Evolutionary conservation across 2,888 invertebrate species (phyloP).

Genomic region (Temnothorax rugatulus): DNA sequence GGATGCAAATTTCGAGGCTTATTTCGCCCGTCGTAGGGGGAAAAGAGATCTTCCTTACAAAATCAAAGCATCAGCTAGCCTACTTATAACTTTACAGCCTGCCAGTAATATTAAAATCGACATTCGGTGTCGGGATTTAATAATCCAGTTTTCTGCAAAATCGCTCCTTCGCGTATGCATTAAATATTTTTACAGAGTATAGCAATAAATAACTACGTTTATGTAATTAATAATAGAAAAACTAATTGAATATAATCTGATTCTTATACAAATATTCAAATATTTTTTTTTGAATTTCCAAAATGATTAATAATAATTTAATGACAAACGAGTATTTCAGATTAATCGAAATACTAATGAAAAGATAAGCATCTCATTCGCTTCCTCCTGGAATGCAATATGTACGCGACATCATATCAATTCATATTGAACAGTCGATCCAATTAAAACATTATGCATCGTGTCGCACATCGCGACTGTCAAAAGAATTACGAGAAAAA

Average conservation of each 20-base stretch:
- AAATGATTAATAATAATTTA: background rate
- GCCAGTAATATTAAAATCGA: constrained; percentile 13
- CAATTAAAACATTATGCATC: constrained; percentile 75
- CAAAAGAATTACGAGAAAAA: constrained; percentile 66
- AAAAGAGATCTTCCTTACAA: constrained; percentile 13
- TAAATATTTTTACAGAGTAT: background rate
- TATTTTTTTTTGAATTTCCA: background rate
- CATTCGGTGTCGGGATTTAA: constrained; percentile 20
- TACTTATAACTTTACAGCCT: constrained; percentile 24
- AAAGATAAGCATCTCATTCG: background rate
- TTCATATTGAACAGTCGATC: constrained; percentile 70
- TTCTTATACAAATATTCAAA: background rate
- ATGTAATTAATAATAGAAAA: background rate
- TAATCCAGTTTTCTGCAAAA: constrained; percentile 35
- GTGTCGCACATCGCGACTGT: constrained; percentile 63
- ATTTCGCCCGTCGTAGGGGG: background rate
- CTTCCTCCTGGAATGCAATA: background rate
- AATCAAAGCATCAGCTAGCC: constrained; percentile 28
- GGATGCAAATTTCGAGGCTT: constrained; percentile 49
- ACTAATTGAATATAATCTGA: background rate
- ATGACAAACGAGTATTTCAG: background rate
- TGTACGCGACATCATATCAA: constrained; percentile 59
- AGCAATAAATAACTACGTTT: constrained; percentile 1
- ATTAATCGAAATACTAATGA: constrained; percentile 5
- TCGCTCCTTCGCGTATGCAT: background rate